phyloP scores from a whole-genome alignment of 2,797 vertebrate species.

The Alfaro cultratus region DNA sequence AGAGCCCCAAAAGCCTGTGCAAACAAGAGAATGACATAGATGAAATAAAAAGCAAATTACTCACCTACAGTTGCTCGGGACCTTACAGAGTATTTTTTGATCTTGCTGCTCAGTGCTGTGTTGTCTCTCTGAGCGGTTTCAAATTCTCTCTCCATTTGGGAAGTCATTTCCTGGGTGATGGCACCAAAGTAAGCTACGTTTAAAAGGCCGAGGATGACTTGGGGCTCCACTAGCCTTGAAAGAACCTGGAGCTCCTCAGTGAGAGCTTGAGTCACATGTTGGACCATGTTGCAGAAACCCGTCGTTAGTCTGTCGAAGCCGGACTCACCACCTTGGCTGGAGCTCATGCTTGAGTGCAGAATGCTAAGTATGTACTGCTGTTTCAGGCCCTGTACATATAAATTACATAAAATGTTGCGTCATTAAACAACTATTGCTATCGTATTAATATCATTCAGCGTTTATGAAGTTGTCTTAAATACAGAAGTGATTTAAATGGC shows the following conservation, averaged over 20 bases:
- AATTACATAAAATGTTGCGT: background rate
- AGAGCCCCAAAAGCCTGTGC: background rate
- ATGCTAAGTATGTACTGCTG: slow-evolving; percentile 79
- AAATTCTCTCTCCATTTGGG: slow-evolving; percentile 86
- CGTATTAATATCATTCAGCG: background rate
- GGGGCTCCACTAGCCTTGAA: slow-evolving; percentile 79
- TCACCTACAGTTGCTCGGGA: slow-evolving; percentile 84
- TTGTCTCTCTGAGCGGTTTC: slow-evolving; percentile 87
- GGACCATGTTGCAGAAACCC: slow-evolving; percentile 78
- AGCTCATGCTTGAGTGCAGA: slow-evolving; percentile 77
- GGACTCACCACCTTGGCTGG: slow-evolving; percentile 76
- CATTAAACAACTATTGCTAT: background rate
- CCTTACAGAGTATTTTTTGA: slow-evolving; percentile 84
- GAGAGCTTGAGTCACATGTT: slow-evolving; percentile 82
- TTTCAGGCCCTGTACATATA: slow-evolving; percentile 76
- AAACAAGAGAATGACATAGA: background rate
- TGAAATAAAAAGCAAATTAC: slow-evolving; percentile 37
- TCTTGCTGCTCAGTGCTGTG: slow-evolving; percentile 76
- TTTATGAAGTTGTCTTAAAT: slow-evolving; percentile 1
- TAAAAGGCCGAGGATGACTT: slow-evolving; percentile 84
- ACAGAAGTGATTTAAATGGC: background rate
- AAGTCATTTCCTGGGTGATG: slow-evolving; percentile 84
- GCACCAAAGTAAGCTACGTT: slow-evolving; percentile 88
- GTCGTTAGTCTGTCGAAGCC: slow-evolving; percentile 83
- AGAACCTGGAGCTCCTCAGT: slow-evolving; percentile 87